A percentile compares a stretch with the other conserved stretches of the same genome.
These are phyloP conservation scores for Pantherophis alleghaniensis DNA, from an alignment of 2,797 vertebrate species.

Conservation along the genomic window DNA sequence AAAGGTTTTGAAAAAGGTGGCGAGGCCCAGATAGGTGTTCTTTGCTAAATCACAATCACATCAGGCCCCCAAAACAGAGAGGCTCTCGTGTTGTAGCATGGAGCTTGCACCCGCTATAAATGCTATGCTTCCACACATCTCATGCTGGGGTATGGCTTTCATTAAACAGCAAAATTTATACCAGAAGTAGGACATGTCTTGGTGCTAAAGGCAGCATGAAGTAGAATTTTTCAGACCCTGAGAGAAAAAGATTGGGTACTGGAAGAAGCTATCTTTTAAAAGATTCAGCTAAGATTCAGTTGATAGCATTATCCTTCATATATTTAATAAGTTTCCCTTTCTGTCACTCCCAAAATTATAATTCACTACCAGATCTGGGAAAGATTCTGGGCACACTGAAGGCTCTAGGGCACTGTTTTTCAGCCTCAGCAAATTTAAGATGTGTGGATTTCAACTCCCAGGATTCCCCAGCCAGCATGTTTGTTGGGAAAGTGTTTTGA, in stretches of 20 bases:
- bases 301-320: background rate
- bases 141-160: background rate
- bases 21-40: background rate
- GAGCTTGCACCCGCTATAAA: background rate
- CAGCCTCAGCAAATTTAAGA: background rate
- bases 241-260: background rate
- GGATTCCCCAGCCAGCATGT: background rate
- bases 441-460: background rate
- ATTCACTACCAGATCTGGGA: background rate
- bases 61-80: background rate
- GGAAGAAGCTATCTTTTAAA: background rate
- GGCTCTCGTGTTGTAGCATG: background rate
- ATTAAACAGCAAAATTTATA: background rate
- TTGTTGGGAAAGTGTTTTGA: background rate
- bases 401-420: background rate
- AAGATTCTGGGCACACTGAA: background rate
- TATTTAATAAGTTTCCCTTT: background rate
- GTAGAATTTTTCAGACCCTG: background rate
- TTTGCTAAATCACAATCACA: background rate
- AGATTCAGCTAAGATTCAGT: background rate
- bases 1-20: background rate
- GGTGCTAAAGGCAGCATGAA: background rate
- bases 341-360: background rate
- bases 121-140: background rate
- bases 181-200: background rate